Percentiles rank a stretch among this genome's conserved stretches.
Evolutionary conservation across 1,140 invertebrate species (phyloP).

Genomic region (Sitophilus oryzae): DNA sequence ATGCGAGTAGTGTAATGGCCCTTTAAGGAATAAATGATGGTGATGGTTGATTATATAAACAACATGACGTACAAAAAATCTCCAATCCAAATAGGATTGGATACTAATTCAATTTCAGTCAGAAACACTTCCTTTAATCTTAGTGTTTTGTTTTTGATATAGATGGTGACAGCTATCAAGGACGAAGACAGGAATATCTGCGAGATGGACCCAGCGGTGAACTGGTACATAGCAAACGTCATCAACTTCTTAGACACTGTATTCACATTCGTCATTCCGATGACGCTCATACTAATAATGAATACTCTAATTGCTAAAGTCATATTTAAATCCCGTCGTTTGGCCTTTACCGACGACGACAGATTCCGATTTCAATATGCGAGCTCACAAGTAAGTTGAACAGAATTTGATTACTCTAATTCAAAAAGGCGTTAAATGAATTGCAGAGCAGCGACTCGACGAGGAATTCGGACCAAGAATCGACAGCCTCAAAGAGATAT

Average conservation of each 20-base stretch:
- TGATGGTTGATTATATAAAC: too few species aligned
- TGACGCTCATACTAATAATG: constrained; percentile 61
- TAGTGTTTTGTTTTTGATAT: too few species aligned
- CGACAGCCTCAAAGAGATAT: constrained; percentile 3
- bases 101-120: too few species aligned
- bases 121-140: too few species aligned
- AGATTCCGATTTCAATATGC: neutral
- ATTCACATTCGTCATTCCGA: constrained; percentile 64
- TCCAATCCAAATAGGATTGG: too few species aligned
- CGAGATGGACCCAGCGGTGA: constrained; percentile 44
- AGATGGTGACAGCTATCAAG: too few species aligned
- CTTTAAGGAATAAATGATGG: too few species aligned
- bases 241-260: constrained; percentile 66
- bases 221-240: constrained; percentile 50
- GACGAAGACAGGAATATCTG: constrained; percentile 32
- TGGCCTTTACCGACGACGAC: constrained; percentile 4
- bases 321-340: constrained; percentile 31
- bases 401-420: neutral
- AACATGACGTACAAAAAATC: too few species aligned
- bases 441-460: constrained; percentile 20
- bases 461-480: constrained; percentile 13
- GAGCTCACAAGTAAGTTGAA: constrained; percentile 19
- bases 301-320: constrained; percentile 61
- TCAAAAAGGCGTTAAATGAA: neutral
- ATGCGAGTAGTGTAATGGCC: too few species aligned